Conservation (phyloP, 2,113 vertebrate genomes). For the Trogon melanurus region DNA sequence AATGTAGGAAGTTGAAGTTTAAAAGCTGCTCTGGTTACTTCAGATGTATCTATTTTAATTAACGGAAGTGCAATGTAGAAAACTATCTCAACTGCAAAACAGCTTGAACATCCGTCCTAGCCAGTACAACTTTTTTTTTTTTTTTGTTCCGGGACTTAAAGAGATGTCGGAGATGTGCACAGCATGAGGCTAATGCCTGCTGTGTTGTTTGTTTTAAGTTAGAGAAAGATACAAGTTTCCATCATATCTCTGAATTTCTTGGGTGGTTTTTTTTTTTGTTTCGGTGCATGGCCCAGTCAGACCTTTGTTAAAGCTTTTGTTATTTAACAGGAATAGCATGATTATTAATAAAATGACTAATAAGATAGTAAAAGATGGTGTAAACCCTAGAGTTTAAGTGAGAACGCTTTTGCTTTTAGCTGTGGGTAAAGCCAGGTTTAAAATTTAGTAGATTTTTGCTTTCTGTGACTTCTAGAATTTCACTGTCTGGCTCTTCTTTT, state of each 20-base stretch:
- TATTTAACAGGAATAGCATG: neutral
- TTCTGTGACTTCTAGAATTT: conserved; percentile 22
- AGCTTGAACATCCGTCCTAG: neutral
- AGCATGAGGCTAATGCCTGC: neutral
- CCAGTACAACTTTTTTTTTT: neutral
- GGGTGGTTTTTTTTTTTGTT: neutral
- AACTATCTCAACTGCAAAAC: neutral
- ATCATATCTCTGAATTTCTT: neutral
- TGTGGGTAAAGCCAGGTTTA: neutral
- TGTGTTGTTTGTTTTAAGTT: rapidly evolving
- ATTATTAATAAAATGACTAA: neutral
- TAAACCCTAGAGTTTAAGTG: neutral
- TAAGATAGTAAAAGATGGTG: neutral
- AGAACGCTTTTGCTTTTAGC: neutral
- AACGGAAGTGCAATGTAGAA: neutral
- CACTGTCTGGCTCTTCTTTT: conserved; percentile 37
- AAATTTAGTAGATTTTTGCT: conserved; percentile 6
- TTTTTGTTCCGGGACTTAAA: neutral
- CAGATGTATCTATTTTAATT: neutral
- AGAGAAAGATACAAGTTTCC: neutral
- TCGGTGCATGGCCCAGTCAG: neutral
- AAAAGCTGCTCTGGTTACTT: neutral
- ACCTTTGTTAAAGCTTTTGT: neutral
- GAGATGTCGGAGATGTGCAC: neutral
- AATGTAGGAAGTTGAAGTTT: neutral